phyloP scores from a whole-genome alignment of 2,113 vertebrate species.

The Maccullochella peelii region DNA sequence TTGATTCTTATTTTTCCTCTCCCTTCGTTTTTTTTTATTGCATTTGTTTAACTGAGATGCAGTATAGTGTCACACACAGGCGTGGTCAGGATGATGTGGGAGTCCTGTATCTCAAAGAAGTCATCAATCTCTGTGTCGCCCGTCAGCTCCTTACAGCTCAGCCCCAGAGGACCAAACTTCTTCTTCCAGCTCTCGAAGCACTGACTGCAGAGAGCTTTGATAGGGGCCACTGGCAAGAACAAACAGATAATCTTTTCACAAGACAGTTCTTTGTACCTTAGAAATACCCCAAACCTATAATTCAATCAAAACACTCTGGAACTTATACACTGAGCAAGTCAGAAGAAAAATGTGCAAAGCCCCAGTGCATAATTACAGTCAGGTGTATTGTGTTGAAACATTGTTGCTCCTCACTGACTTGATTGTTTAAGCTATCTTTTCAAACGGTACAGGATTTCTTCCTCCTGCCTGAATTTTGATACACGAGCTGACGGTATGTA shows the following conservation, averaged over 20 bases:
- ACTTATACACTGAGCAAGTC: neutral
- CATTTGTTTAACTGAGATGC: neutral
- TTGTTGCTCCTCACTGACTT: neutral
- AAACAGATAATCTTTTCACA: slow-evolving; percentile 26
- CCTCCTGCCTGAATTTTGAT: neutral
- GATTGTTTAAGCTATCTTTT: neutral
- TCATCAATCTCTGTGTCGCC: slow-evolving; percentile 97
- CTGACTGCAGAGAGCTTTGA: slow-evolving; percentile 97
- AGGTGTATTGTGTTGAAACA: slow-evolving; percentile 17
- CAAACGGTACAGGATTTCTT: neutral
- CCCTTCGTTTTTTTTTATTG: neutral
- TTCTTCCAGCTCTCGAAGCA: slow-evolving; percentile 95
- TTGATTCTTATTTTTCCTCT: neutral
- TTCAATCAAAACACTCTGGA: neutral
- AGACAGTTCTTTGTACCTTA: neutral
- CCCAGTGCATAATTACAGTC: slow-evolving; percentile 1
- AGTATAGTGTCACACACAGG: slow-evolving; percentile 87
- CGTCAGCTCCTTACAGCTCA: slow-evolving; percentile 96
- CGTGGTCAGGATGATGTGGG: slow-evolving; percentile 96
- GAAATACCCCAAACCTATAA: neutral
- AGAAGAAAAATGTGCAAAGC: slow-evolving; percentile 10
- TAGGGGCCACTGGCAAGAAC: slow-evolving; percentile 92
- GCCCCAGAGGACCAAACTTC: slow-evolving; percentile 94
- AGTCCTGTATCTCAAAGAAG: slow-evolving; percentile 96
- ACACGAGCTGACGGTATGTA: neutral